Base-by-base conservation (phyloP, 1,140 invertebrate genomes). In the Nasonia giraulti region DNA sequence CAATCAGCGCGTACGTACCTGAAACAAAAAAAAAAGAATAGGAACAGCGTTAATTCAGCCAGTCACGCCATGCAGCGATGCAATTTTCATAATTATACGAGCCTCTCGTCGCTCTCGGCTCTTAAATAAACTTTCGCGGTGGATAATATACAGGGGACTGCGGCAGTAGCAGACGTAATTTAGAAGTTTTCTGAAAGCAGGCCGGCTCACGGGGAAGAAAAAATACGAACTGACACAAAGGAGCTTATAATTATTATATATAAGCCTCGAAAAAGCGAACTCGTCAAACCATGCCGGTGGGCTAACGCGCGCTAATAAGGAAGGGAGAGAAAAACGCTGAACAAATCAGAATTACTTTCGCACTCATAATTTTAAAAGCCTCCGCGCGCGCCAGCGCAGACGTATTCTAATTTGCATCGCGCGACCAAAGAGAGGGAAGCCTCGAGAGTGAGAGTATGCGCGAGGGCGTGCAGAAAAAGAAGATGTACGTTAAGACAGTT, bases 321-420 rank as follows among this genome's bases (percentile, higher is more conserved):
- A n/a, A 71, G 68, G 14, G 68, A 47, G 20, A n/a, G 8, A 83
- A 37, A 78, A 77, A 78, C 17, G 78, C 40, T 83, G 78, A 78
- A 83, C 55, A 78, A 83, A 83, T 83, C 75, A 78, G 66, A 83
- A 84, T 79, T 84, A 73, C 68, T 84, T 80, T 79, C 47, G 17
- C 44, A 27, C 33, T 84, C 47, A 84, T 84, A 84, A 80, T 84
- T 84, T 80, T 79, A 74, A 84, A 83, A 84, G 44, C 37, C 44
- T 6, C 44, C 20, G 12, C 27, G 69, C n/a, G 27, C 11, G 69
- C 69, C 6, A 40, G 27, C 37, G 82, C 44, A 78, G 83, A 62
- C 47, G 20, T 50, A 84, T 84, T 84, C 77, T 84, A 84, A 84
- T 79, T 84, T 84, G 40, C 66, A n/a, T 66, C 8, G 40, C 33